Base-by-base conservation (phyloP, 2,113 vertebrate genomes). In the Xenus cinereus region DNA sequence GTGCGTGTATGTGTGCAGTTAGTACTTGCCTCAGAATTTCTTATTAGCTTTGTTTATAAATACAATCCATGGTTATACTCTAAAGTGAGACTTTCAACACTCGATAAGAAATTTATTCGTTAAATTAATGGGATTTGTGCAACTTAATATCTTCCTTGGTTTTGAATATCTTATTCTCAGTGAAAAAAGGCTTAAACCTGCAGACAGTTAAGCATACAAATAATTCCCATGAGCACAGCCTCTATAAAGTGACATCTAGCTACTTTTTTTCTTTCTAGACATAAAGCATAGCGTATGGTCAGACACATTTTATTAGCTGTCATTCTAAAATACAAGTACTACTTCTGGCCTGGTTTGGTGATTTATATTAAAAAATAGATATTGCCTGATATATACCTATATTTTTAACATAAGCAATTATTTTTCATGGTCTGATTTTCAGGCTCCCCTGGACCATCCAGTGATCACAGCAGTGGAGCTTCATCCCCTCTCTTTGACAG, bases 401-500 rank as follows among this genome's bases (percentile, higher is more conserved):
- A 32, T 53, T 77, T 83, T 86, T 87, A 84, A 73, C 26, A 63
- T 78, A 71, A 86, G 14, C 7, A 59, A 57, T 87, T 78, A 41
- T 32, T 63, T 39, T 78, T 85, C 48, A 37, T 96, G 2, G 4
- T 73, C 51, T 89, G 14, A 37, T 89, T 96, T 95, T 27, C 83
- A 99, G 99, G 98, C 95, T 99, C 99, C 89, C 99, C 99, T 10
- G 99, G 98, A 94, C 98, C 98, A 27, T 97, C 98, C 84, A 98
- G 98, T 88, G 98, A 98, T 97, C 98, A 98, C 62, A 98, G 98
- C 97, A 99, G 99, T 75, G 96, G 98, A 76, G 96, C 98, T 39
- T 99, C 99, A 26, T 99, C 99, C 5, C 99, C 99, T 57, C 98
- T 99, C 41, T 99, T 99, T 95, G 99, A 99, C 98, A 99, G 99